Conservation (phyloP, 2,113 vertebrate genomes). For the Corythornis madagascariensis region DNA sequence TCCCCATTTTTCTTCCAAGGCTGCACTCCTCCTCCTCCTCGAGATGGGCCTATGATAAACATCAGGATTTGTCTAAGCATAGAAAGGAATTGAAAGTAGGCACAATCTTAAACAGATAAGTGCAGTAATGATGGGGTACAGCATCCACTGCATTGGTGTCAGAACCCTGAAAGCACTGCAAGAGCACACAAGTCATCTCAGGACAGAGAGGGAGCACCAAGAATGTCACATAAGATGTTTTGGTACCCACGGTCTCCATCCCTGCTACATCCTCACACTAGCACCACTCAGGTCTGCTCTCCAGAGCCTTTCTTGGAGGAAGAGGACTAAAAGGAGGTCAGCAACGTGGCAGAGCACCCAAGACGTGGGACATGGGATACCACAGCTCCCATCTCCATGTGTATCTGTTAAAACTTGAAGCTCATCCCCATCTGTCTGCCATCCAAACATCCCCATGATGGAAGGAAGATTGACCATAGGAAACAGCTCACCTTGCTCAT, state of each 20-base stretch:
- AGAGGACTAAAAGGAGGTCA: neutral
- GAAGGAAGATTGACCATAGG: neutral
- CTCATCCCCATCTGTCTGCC: neutral
- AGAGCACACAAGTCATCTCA: neutral
- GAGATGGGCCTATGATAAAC: neutral
- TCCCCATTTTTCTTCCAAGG: neutral
- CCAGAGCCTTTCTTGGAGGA: neutral
- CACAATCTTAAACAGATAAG: neutral
- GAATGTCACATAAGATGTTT: neutral
- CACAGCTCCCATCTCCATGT: neutral
- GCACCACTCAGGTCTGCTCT: neutral
- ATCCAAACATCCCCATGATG: fast-evolving
- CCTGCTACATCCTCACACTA: neutral
- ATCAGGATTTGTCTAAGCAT: neutral
- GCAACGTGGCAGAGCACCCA: fast-evolving
- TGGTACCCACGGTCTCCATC: neutral
- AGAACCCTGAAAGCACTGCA: neutral
- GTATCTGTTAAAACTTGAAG: neutral
- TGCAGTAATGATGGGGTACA: neutral
- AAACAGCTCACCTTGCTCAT: neutral
- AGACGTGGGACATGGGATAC: neutral
- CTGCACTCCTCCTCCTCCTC: neutral
- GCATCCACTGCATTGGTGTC: neutral
- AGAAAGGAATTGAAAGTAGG: neutral
- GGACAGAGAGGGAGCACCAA: neutral